Evolutionary conservation across 2,113 vertebrate species (phyloP).

Genomic region (Ceyx margarethae): DNA sequence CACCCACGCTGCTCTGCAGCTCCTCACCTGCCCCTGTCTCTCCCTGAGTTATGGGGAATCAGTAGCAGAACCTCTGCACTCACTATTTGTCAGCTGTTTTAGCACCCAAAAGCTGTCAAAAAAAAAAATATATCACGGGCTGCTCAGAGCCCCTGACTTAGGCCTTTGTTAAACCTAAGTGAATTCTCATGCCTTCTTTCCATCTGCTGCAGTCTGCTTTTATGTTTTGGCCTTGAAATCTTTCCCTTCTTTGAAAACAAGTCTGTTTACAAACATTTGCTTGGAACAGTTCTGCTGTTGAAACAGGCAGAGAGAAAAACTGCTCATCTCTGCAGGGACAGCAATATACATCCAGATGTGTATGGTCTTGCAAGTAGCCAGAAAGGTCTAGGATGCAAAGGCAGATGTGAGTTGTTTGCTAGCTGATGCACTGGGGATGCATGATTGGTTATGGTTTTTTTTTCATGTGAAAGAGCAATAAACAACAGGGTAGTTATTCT

Average conservation of each 20-base stretch:
- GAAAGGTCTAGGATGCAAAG: not conserved
- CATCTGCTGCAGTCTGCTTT: not conserved
- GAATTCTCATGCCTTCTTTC: not conserved
- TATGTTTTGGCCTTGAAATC: not conserved
- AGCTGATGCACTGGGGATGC: not conserved
- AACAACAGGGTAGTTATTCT: not conserved
- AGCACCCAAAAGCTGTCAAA: not conserved
- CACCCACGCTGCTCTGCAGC: not conserved
- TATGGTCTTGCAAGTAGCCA: not conserved
- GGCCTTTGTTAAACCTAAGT: not conserved
- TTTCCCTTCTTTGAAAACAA: not conserved
- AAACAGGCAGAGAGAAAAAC: not conserved
- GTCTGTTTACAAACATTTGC: not conserved
- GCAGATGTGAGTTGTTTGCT: not conserved
- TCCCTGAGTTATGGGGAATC: not conserved
- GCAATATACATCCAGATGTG: not conserved
- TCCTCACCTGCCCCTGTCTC: slow-evolving; percentile 2
- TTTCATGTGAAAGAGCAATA: not conserved
- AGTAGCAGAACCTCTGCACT: not conserved
- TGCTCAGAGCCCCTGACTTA: not conserved
- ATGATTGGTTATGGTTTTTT: not conserved
- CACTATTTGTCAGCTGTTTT: not conserved
- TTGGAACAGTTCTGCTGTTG: not conserved
- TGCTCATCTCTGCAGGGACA: not conserved
- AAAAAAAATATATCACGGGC: not conserved